These are phyloP conservation scores for Rhagophthalmus giganteus DNA, from an alignment of 2,888 invertebrate genomes.

Conservation along the genomic window DNA sequence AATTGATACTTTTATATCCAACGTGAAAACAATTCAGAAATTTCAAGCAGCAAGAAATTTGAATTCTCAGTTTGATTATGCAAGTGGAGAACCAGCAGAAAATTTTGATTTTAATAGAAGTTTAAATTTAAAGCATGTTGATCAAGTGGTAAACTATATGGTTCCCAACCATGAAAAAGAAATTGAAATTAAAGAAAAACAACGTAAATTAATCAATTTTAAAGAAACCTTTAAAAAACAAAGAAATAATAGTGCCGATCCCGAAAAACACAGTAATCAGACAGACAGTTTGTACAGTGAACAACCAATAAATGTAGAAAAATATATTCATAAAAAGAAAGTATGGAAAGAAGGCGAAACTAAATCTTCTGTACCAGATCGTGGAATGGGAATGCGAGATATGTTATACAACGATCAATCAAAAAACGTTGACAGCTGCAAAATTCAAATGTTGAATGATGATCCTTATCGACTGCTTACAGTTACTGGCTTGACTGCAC, in stretches of 20 bases:
- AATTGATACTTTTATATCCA: slow-evolving; percentile 51
- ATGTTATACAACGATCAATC: slow-evolving; percentile 9
- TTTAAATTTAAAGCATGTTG: slow-evolving; percentile 48
- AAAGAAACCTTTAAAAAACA: slow-evolving; percentile 3
- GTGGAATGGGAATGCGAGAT: slow-evolving; percentile 37
- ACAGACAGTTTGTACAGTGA: too few species aligned
- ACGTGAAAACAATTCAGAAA: slow-evolving; percentile 47
- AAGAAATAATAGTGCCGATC: slow-evolving; percentile 12
- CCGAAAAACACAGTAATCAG: slow-evolving; percentile 19
- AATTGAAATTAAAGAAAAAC: slow-evolving; percentile 31
- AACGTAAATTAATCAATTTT: too few species aligned
- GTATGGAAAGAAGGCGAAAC: slow-evolving; percentile 48
- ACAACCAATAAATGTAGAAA: background rate
- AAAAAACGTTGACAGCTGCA: background rate
- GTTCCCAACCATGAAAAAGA: slow-evolving; percentile 52
- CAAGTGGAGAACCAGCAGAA: background rate
- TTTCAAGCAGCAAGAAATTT: slow-evolving; percentile 42
- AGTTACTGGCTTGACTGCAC: background rate
- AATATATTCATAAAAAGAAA: slow-evolving; percentile 31
- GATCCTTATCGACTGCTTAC: background rate
- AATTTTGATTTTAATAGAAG: slow-evolving; percentile 13
- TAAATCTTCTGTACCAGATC: slow-evolving; percentile 51
- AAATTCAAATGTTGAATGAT: background rate
- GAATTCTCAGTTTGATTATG: slow-evolving; percentile 38
- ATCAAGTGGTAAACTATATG: slow-evolving; percentile 53